A percentile compares a stretch with the other conserved stretches of the same genome.
phyloP scores from a whole-genome alignment of 2,888 invertebrate species.

The Xestia xanthographa region DNA sequence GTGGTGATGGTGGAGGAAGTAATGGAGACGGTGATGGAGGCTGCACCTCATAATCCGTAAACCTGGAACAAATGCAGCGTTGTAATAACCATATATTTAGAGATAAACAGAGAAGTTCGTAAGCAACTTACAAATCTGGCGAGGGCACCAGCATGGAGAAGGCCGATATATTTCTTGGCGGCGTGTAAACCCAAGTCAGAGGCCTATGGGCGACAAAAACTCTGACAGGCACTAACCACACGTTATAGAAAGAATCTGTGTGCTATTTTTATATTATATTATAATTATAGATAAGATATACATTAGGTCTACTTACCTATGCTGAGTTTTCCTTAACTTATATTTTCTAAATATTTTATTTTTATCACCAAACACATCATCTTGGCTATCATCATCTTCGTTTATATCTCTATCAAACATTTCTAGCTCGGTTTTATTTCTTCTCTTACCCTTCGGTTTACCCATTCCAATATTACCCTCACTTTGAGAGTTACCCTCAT shows the following conservation, averaged over 20 bases:
- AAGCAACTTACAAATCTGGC: no score
- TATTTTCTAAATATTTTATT: slow-evolving; percentile 37
- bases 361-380: slow-evolving; percentile 33
- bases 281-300: neutral
- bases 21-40: no score
- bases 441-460: slow-evolving; percentile 2
- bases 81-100: no score
- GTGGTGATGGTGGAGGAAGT: no score
- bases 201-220: no score
- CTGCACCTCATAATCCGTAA: no score
- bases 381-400: neutral
- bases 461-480: neutral
- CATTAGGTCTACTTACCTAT: slow-evolving; percentile 34
- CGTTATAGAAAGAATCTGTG: neutral
- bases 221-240: no score
- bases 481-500: neutral
- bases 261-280: neutral
- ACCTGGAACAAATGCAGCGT: no score
- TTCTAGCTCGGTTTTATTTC: slow-evolving; percentile 26
- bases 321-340: slow-evolving; percentile 31
- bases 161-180: no score
- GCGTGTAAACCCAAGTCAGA: no score
- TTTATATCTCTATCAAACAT: slow-evolving; percentile 13
- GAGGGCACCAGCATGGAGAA: no score
- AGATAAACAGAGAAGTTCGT: no score